Evolutionary conservation across 2,113 vertebrate genomes (phyloP).

Genomic region (Oncorhynchus kisutch): DNA sequence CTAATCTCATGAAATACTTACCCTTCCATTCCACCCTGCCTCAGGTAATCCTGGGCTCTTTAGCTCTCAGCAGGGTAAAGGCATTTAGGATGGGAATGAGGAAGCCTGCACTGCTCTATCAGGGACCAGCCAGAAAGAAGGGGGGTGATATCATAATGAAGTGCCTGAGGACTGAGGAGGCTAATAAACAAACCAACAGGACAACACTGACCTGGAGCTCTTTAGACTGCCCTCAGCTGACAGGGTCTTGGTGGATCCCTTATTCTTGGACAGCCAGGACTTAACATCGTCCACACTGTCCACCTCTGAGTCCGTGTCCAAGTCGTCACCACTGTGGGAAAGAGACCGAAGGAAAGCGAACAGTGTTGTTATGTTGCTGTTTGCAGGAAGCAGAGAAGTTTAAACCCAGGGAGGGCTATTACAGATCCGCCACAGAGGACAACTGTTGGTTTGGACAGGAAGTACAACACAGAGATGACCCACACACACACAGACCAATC

Average conservation of each 20-base stretch:
- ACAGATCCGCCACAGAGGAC: not conserved
- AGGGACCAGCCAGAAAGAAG: slow-evolving; percentile 3
- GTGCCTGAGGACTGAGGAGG: not conserved
- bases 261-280: slow-evolving; percentile 87
- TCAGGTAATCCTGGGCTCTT: slow-evolving; percentile 50
- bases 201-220: slow-evolving; percentile 83
- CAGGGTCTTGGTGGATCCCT: slow-evolving; percentile 79
- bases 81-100: not conserved
- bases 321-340: slow-evolving; percentile 83
- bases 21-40: slow-evolving; percentile 54
- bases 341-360: slow-evolving; percentile 1
- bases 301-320: slow-evolving; percentile 90
- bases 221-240: slow-evolving; percentile 89
- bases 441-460: not conserved
- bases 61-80: slow-evolving; percentile 16
- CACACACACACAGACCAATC: not conserved
- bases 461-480: not conserved
- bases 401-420: slow-evolving; percentile 3
- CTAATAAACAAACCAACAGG: too few species aligned
- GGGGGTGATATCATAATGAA: slow-evolving; percentile 39
- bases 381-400: not conserved
- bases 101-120: slow-evolving; percentile 25
- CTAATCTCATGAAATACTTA: slow-evolving; percentile 66
- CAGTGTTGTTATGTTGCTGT: not conserved
- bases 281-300: slow-evolving; percentile 96